A percentile compares a stretch with the other conserved stretches of the same genome.
phyloP scores from a whole-genome alignment of 2,888 invertebrate species.

The Polymixis flavicincta region DNA sequence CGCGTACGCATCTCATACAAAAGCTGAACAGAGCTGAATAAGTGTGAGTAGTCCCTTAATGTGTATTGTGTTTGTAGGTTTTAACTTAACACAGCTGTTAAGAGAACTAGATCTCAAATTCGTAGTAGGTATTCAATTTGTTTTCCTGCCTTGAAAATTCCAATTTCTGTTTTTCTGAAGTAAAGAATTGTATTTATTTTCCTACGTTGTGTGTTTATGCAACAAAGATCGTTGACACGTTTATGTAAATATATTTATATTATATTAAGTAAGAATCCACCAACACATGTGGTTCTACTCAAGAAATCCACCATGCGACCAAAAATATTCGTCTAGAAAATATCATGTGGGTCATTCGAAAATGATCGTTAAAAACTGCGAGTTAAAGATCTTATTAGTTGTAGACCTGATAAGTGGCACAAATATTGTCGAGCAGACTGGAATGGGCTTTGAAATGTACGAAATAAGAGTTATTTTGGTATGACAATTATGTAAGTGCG shows the following conservation, averaged over 20 bases:
- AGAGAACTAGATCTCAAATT: neutral
- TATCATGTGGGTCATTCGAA: constrained; percentile 26
- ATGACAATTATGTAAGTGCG: neutral
- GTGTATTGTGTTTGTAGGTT: neutral
- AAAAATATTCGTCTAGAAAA: constrained; percentile 27
- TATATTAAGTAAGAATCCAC: constrained; percentile 34
- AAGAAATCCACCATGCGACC: constrained; percentile 19
- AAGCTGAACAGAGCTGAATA: no score
- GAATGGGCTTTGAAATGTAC: accelerated
- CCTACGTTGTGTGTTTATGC: constrained; percentile 20
- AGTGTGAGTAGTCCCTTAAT: neutral
- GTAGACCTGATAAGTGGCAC: neutral
- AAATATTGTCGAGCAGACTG: neutral
- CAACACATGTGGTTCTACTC: constrained; percentile 39
- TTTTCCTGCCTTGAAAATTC: neutral
- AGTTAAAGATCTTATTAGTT: constrained; percentile 17
- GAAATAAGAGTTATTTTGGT: neutral
- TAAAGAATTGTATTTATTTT: constrained; percentile 23
- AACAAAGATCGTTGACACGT: constrained; percentile 40
- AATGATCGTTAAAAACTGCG: constrained; percentile 12
- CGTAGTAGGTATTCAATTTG: neutral
- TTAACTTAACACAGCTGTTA: neutral
- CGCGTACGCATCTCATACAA: no score
- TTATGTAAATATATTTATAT: constrained; percentile 36
- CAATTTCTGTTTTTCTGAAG: neutral